Conservation (phyloP, 30 jellyfish, hydroid and myxozoan genomes). For the Aurelia sp. region DNA sequence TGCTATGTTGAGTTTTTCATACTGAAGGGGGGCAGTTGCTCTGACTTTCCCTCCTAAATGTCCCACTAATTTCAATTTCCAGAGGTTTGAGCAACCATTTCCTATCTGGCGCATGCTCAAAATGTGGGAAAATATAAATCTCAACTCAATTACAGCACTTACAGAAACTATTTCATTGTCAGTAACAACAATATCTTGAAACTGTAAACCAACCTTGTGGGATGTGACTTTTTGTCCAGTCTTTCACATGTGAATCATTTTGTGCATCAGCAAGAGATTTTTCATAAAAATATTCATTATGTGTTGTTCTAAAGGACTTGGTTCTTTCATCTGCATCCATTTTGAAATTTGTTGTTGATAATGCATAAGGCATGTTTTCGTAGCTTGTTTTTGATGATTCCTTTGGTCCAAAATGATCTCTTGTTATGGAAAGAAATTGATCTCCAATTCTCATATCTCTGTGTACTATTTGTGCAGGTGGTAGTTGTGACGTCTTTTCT, state of each 20-base stretch:
- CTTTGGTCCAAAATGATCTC: conserved; percentile 74
- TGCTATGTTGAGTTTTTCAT: no score
- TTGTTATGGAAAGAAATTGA: conserved; percentile 69
- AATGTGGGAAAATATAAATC: no score
- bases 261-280: conserved; percentile 38
- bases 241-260: conserved; percentile 22
- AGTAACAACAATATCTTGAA: neutral
- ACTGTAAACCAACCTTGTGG: conserved; percentile 70
- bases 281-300: conserved; percentile 49
- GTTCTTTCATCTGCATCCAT: conserved; percentile 87
- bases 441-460: conserved; percentile 51
- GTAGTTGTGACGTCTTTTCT: conserved; percentile 57
- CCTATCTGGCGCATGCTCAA: no score
- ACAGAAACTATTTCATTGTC: no score
- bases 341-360: conserved; percentile 81
- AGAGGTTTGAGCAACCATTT: no score
- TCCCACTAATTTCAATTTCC: no score
- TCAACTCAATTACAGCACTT: no score
- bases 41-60: no score
- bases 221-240: conserved; percentile 79
- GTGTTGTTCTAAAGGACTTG: conserved; percentile 78
- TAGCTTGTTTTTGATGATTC: conserved; percentile 31
- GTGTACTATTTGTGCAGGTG: conserved; percentile 87
- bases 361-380: conserved; percentile 63
- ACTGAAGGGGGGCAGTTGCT: no score